A percentile compares a stretch with the other conserved stretches of the same genome.
phyloP scores from a whole-genome alignment of 2,113 vertebrate species.

The Pipa parva region DNA sequence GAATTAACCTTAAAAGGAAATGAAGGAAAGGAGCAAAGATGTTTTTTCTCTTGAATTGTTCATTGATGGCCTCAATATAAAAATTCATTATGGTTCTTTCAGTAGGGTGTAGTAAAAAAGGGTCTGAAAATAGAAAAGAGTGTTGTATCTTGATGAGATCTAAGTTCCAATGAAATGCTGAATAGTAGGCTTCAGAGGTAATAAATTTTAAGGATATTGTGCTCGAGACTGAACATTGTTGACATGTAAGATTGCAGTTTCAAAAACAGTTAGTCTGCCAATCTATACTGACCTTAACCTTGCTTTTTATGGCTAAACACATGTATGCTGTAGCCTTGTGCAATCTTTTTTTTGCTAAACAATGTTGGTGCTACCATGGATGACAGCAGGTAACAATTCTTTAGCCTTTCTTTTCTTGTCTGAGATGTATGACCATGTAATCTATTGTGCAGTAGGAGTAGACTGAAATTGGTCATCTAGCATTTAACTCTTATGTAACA shows the following conservation, averaged over 20 bases:
- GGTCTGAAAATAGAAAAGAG: constrained; percentile 5
- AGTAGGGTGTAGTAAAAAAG: constrained; percentile 47
- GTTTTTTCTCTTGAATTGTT: constrained; percentile 44
- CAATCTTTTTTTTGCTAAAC: constrained; percentile 17
- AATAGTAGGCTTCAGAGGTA: constrained; percentile 42
- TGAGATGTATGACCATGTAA: not conserved
- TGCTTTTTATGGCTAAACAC: constrained; percentile 23
- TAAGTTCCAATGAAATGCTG: constrained; percentile 42
- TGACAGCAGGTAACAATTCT: not conserved
- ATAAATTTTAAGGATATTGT: constrained; percentile 33
- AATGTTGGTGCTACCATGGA: not conserved
- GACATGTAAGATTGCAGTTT: constrained; percentile 39
- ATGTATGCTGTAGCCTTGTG: constrained; percentile 21
- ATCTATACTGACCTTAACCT: constrained; percentile 38
- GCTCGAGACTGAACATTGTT: constrained; percentile 41
- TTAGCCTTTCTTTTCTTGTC: not conserved
- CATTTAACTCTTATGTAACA: not conserved
- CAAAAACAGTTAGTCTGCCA: constrained; percentile 36
- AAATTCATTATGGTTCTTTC: constrained; percentile 48
- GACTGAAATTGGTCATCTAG: not conserved
- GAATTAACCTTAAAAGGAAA: constrained; percentile 26
- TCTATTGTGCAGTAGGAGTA: not conserved
- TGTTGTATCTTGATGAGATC: constrained; percentile 49
- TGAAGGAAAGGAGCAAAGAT: constrained; percentile 4
- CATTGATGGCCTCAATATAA: constrained; percentile 47